Evolutionary conservation across 2,797 vertebrate genomes (phyloP), one percentile per base, ranked within the genome.

Genomic region (Pangasius djambal): DNA sequence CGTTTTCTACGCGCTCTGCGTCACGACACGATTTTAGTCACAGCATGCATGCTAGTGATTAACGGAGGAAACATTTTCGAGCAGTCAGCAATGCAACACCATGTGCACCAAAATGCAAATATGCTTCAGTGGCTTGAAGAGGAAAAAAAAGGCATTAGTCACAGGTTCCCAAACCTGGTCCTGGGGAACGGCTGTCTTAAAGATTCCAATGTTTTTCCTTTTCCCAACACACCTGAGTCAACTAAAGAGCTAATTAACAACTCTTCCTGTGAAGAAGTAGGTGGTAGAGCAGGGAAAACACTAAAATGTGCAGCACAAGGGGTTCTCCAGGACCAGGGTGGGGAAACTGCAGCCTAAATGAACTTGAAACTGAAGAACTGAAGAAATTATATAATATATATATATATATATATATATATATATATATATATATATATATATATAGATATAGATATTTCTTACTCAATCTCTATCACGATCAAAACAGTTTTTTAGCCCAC

Each of bases 1-100:
- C 37, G 82, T 20, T 65, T 48, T 69, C 9, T 50, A 69, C 28
- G 44, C 83, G 83, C 40, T 25, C 44, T 85, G 83, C 65, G 83
- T 70, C 83, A 70, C 65, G 63, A 37, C 48, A 52, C 63, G 48
- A 25, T 8, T 70, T 52, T 34, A 15, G 48, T 52, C 65, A 37
- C 65, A 34, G 83, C 44, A 20, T 31, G 44, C n/a, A 22, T 52
- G 83, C 63, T 3, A 6, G n/a, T 34, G 83, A 63, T 63, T 40
- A 40, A 57, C 15, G n/a, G 18, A 81, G 5, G n/a, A 57, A 34
- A 22, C 37, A 8, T 63, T 65, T 63, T 18, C 6, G 44, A 3
- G 57, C 34, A 61, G 79, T 15, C 57, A 63, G 22, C 79, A 83
- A 22, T 83, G 79, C 57, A 63, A n/a, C 59, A 83, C 37, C 4